Evolutionary conservation across 2,113 vertebrate species (phyloP).

Genomic region (Litocranius walleri): DNA sequence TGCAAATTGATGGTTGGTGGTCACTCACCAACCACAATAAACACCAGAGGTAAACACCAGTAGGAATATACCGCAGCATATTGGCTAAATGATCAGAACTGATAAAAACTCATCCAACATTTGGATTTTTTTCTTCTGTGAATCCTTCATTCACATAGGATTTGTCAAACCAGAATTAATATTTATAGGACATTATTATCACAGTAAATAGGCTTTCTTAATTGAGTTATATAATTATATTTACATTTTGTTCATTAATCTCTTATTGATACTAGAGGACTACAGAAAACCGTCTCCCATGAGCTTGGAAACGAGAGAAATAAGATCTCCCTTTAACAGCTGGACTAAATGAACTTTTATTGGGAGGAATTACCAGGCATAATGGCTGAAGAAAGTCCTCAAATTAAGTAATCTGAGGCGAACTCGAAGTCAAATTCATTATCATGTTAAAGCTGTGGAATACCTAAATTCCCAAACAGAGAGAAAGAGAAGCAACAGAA

Average conservation of each 20-base stretch:
- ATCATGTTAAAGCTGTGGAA: background rate
- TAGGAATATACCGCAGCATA: background rate
- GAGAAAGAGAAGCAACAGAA: background rate
- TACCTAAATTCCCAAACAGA: background rate
- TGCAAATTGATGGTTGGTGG: no score
- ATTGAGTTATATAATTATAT: background rate
- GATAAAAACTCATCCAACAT: background rate
- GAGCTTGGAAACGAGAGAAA: slow-evolving; percentile 13
- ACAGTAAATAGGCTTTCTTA: background rate
- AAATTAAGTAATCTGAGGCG: background rate
- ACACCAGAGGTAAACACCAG: background rate
- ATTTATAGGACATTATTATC: background rate
- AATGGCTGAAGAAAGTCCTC: background rate
- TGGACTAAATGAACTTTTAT: background rate
- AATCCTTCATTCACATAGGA: background rate
- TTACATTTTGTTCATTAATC: background rate
- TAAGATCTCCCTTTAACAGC: background rate
- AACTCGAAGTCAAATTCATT: background rate
- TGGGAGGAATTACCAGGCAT: background rate
- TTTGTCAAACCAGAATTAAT: background rate
- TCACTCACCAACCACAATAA: background rate
- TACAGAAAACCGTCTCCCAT: background rate
- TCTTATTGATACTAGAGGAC: background rate
- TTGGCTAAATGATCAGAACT: background rate
- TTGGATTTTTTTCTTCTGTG: background rate